Percentiles rank a stretch among this genome's conserved stretches.
phyloP scores from a whole-genome alignment of 2,888 invertebrate genomes.

The Amaurobius ferox region DNA sequence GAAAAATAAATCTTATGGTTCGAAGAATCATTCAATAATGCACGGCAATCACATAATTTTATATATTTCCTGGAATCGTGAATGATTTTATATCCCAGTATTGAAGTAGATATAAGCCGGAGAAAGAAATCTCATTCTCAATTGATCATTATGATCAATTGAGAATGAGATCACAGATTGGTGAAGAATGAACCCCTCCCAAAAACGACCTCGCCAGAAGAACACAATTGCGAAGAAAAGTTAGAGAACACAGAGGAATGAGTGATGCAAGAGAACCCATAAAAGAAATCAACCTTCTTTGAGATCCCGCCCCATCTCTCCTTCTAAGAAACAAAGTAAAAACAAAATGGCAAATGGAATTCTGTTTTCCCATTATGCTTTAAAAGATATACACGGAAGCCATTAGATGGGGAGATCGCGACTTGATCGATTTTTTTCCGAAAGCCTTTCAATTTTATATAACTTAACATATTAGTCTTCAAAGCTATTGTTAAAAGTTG shows the following conservation, averaged over 20 bases:
- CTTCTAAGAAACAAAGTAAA: background rate
- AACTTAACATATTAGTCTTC: background rate
- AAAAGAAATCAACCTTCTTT: background rate
- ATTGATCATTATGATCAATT: constrained; percentile 18
- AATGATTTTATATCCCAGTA: too few relatives aligned
- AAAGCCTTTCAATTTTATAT: background rate
- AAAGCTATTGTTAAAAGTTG: background rate
- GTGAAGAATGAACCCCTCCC: background rate
- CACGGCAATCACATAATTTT: too few relatives aligned
- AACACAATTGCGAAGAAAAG: constrained; percentile 27
- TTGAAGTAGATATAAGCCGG: too few relatives aligned
- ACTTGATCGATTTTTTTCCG: constrained; percentile 36
- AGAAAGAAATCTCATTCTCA: too few relatives aligned
- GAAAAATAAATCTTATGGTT: too few relatives aligned
- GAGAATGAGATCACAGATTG: constrained; percentile 17
- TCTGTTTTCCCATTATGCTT: background rate
- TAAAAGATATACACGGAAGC: background rate
- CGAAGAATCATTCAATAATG: too few relatives aligned
- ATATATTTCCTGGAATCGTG: too few relatives aligned
- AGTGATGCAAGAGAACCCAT: constrained; percentile 8
- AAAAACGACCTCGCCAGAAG: constrained; percentile 15
- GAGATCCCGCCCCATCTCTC: background rate
- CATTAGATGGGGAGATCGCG: constrained; percentile 6
- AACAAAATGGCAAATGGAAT: background rate
- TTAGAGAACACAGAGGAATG: constrained; percentile 15